Evolutionary conservation across 2,113 vertebrate genomes (phyloP), one percentile per base, ranked within the genome.

Genomic region (Salvelinus namaycush): DNA sequence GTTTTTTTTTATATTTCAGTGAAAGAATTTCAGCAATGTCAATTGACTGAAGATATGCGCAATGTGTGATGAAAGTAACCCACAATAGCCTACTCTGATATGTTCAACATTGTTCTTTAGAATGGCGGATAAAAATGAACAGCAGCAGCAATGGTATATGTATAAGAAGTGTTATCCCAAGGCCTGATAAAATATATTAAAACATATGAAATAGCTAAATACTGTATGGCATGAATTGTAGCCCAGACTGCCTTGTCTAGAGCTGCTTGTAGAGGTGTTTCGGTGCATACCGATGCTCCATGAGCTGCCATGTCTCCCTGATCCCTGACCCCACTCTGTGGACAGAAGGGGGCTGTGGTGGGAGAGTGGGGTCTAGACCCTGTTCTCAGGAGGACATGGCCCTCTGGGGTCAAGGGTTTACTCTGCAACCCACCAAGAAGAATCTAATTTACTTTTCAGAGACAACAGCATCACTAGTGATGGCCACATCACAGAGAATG

Each of bases 391-490:
- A 80, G 54, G 73, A 75, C 72, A 73, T 77, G 75, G 54, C 62
- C 48, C 75, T 86, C 66, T 75, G 34, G 84, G 82, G 80, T 84
- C 73, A 79, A n/a, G 66, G 71, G 65, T 31, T 57, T 31, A 27
- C 34, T 39, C 71, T 66, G 72, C 24, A 27, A 26, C 64, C 27
- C 24, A 66, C 27, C 64, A 66, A 29, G 24, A 13, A 51, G 13
- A 51, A 51, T 51, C 49, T 51, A 13, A 51, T 16, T 4, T 51
- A 16, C 49, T 51, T 51, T 51, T 14, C 14, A 51, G 49, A 51
- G 49, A 51, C 6, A 11, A 51, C 49, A 51, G 49, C 49, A 13
- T 51, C 9, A 13, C 14, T 34, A 34, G 34, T 34, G 1, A 34
- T 34, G 49, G 49, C 11, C 12, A 51, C 49, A 51, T 51, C 14